These are phyloP conservation scores for Enteromius thamalakanensis DNA, from an alignment of 2,797 vertebrate genomes.

Conservation along the genomic window DNA sequence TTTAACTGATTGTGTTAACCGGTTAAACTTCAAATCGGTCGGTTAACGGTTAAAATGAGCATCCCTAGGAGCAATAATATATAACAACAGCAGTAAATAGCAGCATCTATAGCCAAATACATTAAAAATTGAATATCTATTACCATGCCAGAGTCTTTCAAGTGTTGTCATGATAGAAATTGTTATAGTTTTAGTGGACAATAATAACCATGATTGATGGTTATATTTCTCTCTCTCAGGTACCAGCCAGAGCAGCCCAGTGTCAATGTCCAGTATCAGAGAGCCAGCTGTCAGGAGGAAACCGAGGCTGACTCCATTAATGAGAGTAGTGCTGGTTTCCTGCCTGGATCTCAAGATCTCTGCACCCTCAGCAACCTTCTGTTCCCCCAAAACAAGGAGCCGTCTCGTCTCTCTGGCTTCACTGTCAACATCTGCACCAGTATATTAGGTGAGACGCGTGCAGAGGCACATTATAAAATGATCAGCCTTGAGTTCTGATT, in stretches of 20 bases:
- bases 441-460: constrained; percentile 80
- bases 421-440: constrained; percentile 84
- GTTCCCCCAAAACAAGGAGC: constrained; percentile 79
- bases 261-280: constrained; percentile 80
- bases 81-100: neutral
- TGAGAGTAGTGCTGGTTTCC: constrained; percentile 79
- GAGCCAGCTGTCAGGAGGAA: constrained; percentile 87
- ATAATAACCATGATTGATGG: neutral
- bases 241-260: constrained; percentile 90
- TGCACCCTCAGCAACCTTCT: constrained; percentile 79
- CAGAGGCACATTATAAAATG: neutral
- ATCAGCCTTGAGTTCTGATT: neutral
- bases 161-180: neutral
- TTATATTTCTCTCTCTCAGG: constrained; percentile 66
- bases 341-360: constrained; percentile 74
- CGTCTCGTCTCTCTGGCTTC: constrained; percentile 83
- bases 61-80: neutral
- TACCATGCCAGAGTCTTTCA: neutral
- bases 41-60: too few relatives aligned
- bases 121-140: neutral
- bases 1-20: too few relatives aligned
- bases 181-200: neutral
- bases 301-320: constrained; percentile 76
- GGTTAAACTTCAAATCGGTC: too few relatives aligned
- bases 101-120: neutral